Evolutionary conservation across 2,888 invertebrate genomes (phyloP).

Genomic region (Portevinia maculata): DNA sequence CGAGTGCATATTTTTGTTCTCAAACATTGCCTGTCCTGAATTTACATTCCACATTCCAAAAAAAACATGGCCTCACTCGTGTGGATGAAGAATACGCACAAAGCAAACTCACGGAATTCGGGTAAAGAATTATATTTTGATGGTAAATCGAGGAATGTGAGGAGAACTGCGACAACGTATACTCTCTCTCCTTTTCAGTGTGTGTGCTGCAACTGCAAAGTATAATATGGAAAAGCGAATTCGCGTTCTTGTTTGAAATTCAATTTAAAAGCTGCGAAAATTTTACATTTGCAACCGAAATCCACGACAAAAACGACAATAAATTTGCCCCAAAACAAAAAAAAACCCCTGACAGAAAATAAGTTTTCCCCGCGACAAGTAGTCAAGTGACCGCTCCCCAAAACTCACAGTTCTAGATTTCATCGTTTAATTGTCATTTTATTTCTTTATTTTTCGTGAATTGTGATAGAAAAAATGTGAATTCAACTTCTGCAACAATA

Average conservation of each 20-base stretch:
- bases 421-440: constrained; percentile 14
- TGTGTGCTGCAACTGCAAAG: constrained; percentile 42
- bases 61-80: constrained; percentile 42
- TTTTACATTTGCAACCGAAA: constrained; percentile 21
- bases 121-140: constrained; percentile 72
- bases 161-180: constrained; percentile 69
- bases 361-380: constrained; percentile 54
- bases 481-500: constrained; percentile 65
- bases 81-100: constrained; percentile 64
- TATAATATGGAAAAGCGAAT: constrained; percentile 61
- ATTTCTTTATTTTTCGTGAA: not conserved
- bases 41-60: constrained; percentile 48
- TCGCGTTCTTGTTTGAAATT: constrained; percentile 55
- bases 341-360: constrained; percentile 35
- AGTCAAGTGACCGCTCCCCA: constrained; percentile 71
- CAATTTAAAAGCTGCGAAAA: constrained; percentile 23
- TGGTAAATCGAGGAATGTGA: constrained; percentile 71
- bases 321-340: constrained; percentile 12
- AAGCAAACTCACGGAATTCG: constrained; percentile 64
- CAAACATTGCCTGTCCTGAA: constrained; percentile 17
- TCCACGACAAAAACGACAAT: constrained; percentile 29
- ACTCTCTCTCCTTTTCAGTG: constrained; percentile 65
- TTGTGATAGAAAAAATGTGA: constrained; percentile 39
- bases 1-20: not conserved
- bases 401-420: constrained; percentile 49